These are phyloP conservation scores for Drosophila bifasciata DNA, from an alignment of 1,140 invertebrate species.

Conservation along the genomic window DNA sequence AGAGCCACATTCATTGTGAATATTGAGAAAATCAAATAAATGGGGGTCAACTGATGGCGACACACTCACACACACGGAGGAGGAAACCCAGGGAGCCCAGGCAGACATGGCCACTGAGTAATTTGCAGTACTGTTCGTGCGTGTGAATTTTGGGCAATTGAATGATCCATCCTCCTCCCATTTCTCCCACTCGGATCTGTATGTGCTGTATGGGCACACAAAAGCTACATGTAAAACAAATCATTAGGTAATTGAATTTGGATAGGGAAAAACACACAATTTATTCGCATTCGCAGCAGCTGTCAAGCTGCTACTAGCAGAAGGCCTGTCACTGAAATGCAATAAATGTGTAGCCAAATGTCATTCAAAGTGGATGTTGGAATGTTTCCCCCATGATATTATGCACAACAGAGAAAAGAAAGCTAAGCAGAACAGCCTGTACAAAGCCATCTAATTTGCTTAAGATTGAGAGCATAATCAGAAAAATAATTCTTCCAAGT, in stretches of 20 bases:
- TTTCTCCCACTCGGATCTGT: not conserved
- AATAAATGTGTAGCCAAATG: slow-evolving; percentile 61
- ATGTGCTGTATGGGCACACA: slow-evolving; percentile 25
- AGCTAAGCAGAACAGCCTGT: not conserved
- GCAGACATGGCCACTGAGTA: slow-evolving; percentile 48
- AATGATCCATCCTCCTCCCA: slow-evolving; percentile 13
- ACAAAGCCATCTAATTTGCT: not conserved
- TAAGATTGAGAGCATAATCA: too few species aligned
- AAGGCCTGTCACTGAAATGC: slow-evolving; percentile 61
- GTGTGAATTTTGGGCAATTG: slow-evolving; percentile 52
- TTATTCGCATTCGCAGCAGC: slow-evolving; percentile 64
- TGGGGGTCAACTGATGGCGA: slow-evolving; percentile 26
- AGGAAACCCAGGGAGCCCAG: not conserved
- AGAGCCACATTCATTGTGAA: slow-evolving; percentile 32
- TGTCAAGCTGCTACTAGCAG: slow-evolving; percentile 71
- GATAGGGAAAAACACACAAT: slow-evolving; percentile 64
- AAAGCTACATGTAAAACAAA: slow-evolving; percentile 70
- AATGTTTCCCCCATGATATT: slow-evolving; percentile 58
- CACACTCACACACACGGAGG: slow-evolving; percentile 19
- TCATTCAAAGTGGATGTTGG: slow-evolving; percentile 41
- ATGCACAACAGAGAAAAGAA: slow-evolving; percentile 2
- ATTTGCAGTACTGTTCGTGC: slow-evolving; percentile 75
- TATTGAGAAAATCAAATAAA: slow-evolving; percentile 58
- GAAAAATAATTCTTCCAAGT: too few species aligned
- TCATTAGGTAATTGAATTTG: slow-evolving; percentile 79